A percentile compares a stretch with the other conserved stretches of the same genome.
These are phyloP conservation scores for Hirtodrosophila alboralis DNA, from an alignment of 2,888 invertebrate genomes.

Conservation along the genomic window DNA sequence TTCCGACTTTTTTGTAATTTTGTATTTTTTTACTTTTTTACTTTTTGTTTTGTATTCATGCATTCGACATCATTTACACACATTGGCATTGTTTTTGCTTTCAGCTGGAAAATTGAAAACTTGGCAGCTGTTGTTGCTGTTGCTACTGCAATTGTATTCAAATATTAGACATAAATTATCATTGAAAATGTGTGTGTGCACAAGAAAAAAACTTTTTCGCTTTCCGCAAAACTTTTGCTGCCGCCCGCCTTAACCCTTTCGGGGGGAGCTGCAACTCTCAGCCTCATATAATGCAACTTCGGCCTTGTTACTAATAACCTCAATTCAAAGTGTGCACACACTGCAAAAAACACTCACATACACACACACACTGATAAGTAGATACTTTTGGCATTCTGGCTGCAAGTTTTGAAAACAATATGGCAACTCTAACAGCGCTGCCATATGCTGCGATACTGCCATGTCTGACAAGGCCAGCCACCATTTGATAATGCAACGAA, in stretches of 20 bases:
- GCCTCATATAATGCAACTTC: slow-evolving; percentile 49
- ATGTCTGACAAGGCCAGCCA: slow-evolving; percentile 14
- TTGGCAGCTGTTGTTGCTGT: slow-evolving; percentile 44
- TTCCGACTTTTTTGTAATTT: slow-evolving; percentile 61
- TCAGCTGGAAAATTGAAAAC: slow-evolving; percentile 28
- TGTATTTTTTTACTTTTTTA: no score
- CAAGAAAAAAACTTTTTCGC: slow-evolving; percentile 68
- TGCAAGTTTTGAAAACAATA: slow-evolving; percentile 57
- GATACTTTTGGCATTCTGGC: slow-evolving; percentile 20
- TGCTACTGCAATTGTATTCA: slow-evolving; percentile 68
- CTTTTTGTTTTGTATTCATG: no score
- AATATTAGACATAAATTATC: slow-evolving; percentile 76
- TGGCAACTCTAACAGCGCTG: slow-evolving; percentile 42
- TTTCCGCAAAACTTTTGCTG: slow-evolving; percentile 54
- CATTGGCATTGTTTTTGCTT: slow-evolving; percentile 51
- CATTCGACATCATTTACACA: slow-evolving; percentile 62
- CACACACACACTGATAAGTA: slow-evolving; percentile 18
- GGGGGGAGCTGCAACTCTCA: slow-evolving; percentile 8
- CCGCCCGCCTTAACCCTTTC: slow-evolving; percentile 5
- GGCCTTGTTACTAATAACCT: slow-evolving; percentile 80
- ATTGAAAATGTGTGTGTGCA: slow-evolving; percentile 65
- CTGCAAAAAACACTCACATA: slow-evolving; percentile 26
- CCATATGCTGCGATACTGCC: slow-evolving; percentile 32
- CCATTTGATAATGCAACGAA: slow-evolving; percentile 2
- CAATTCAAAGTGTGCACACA: slow-evolving; percentile 60